Evolutionary conservation across 1,140 invertebrate species (phyloP).

Genomic region (Apis cerana): DNA sequence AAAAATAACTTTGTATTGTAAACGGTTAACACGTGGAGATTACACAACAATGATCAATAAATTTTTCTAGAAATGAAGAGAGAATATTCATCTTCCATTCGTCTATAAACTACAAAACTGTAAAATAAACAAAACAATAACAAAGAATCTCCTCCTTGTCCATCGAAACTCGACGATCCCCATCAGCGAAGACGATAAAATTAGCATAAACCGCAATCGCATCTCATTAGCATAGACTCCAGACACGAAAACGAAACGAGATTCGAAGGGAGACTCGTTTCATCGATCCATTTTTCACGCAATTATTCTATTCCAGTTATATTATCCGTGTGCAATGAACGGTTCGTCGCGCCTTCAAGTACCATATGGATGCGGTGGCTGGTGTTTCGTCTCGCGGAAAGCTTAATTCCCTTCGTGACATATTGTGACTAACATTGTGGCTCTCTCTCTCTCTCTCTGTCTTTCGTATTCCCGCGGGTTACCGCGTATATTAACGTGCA

Average conservation of each 20-base stretch:
- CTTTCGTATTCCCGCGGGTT: slow-evolving; percentile 43
- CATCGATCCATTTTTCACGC: slow-evolving; percentile 26
- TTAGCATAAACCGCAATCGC: no score
- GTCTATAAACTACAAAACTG: no score
- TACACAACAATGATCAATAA: no score
- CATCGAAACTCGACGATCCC: no score
- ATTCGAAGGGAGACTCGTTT: slow-evolving; percentile 8
- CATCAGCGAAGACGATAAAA: no score
- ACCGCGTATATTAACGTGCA: neutral
- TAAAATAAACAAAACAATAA: no score
- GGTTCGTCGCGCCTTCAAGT: neutral
- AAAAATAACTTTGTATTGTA: no score
- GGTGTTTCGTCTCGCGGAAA: neutral
- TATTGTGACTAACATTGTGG: slow-evolving; percentile 41
- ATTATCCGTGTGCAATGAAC: neutral
- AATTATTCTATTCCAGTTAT: neutral
- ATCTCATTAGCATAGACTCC: no score
- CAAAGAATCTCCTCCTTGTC: no score
- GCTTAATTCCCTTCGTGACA: slow-evolving; percentile 41
- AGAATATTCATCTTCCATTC: no score
- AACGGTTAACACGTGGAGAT: no score
- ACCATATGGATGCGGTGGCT: slow-evolving; percentile 9
- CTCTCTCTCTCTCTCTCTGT: neutral
- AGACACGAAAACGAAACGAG: neutral
- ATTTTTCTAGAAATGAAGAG: no score